A percentile compares a stretch with the other conserved stretches of the same genome.
phyloP scores from a whole-genome alignment of 2,113 vertebrate species.

The Antechinus flavipes region DNA sequence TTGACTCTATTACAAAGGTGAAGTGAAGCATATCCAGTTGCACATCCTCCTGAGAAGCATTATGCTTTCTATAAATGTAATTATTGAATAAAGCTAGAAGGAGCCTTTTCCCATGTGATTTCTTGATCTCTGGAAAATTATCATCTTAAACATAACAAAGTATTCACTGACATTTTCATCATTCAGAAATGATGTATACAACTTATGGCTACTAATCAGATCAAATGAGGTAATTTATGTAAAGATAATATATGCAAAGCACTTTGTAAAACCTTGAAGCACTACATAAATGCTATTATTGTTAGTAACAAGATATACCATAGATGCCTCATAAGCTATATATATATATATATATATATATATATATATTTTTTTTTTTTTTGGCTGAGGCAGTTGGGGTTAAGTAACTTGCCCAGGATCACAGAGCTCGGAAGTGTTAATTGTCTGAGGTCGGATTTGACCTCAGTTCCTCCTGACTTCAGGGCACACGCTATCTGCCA shows the following conservation, averaged over 20 bases:
- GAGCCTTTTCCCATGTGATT: not conserved
- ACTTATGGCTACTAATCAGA: not conserved
- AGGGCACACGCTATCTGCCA: no score
- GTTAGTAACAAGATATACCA: not conserved
- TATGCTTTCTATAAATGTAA: not conserved
- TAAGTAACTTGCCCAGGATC: no score
- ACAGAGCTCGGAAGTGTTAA: no score
- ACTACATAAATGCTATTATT: not conserved
- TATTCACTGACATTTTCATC: not conserved
- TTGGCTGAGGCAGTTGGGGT: no score
- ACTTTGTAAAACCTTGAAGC: not conserved
- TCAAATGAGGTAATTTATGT: not conserved
- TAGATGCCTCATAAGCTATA: not conserved
- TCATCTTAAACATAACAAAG: not conserved
- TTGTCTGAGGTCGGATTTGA: no score
- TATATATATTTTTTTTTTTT: no score
- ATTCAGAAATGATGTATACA: not conserved
- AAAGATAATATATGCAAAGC: not conserved
- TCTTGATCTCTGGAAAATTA: not conserved
- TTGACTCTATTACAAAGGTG: not conserved
- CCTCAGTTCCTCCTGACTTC: no score
- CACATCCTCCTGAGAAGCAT: not conserved
- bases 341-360: not conserved
- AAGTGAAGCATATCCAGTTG: not conserved
- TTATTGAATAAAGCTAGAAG: not conserved